These are phyloP conservation scores for Hypomecis atomaria DNA, from an alignment of 2,888 invertebrate species.

Conservation along the genomic window DNA sequence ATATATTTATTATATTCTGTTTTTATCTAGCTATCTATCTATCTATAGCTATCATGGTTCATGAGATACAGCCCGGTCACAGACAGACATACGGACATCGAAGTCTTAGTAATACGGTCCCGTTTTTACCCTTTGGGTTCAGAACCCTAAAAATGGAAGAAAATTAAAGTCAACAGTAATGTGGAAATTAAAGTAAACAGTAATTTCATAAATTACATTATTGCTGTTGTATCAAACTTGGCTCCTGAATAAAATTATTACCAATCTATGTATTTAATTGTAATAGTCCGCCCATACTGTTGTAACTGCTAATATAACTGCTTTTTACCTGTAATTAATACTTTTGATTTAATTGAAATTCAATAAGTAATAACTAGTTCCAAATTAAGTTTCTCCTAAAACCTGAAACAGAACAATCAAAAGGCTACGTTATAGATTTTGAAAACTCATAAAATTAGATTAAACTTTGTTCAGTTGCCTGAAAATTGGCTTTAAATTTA, in stretches of 20 bases:
- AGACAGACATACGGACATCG: too few relatives aligned
- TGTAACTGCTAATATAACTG: neutral
- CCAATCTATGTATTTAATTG: neutral
- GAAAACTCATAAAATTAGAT: neutral
- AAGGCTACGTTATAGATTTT: constrained; percentile 3
- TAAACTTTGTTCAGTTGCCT: neutral
- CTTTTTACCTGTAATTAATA: constrained; percentile 34
- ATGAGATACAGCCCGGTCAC: too few relatives aligned
- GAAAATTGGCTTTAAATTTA: neutral
- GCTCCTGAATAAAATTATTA: neutral
- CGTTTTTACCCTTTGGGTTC: too few relatives aligned
- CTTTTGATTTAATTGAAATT: constrained; percentile 39
- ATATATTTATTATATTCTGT: too few relatives aligned
- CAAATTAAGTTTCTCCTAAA: constrained; percentile 6
- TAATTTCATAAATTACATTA: too few relatives aligned
- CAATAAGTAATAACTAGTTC: constrained; percentile 25
- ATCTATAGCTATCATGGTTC: too few relatives aligned
- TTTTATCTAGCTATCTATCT: too few relatives aligned
- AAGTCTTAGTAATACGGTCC: too few relatives aligned
- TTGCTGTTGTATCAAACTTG: too few relatives aligned
- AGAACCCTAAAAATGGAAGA: too few relatives aligned
- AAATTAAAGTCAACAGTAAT: too few relatives aligned
- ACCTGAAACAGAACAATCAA: neutral
- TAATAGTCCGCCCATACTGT: constrained; percentile 13
- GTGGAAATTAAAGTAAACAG: too few relatives aligned